Evolutionary conservation across 2,888 invertebrate genomes (phyloP), one percentile per base, ranked within the genome.

Genomic region (Parnassius glacialis): DNA sequence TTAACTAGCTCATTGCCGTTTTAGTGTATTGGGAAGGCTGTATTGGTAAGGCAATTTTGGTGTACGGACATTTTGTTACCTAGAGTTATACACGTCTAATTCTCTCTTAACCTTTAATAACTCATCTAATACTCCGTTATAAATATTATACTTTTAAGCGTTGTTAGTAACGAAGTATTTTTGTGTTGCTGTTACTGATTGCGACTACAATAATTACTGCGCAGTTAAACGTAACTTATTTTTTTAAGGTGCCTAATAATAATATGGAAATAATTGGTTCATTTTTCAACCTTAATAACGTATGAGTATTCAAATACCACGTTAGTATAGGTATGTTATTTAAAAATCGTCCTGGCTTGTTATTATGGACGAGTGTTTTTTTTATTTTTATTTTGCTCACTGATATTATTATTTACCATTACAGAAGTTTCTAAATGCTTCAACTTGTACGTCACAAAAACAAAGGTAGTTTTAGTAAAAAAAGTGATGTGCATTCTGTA

Each of bases 191-290:
- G 44, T 16, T 47, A 12, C 10, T 25, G 55, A 55, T 55, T 55
- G 55, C 25, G 3, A 16, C 9, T 54, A 13, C 11, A 44, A 54
- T 57, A n/a, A 52, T 52, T 58, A 41, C 47, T 53, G n/a, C 20
- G 13, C n/a, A 9, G 47, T 53, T 62, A 52, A 62, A 53, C 41
- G 42, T 62, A 53, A 57, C 20, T 13, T 11, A 52, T 45, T 54
- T 45, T 54, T 55, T 53, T 13, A 10, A 48, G 11, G 41, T 5
- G 42, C 50, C 48, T 48, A 43, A 53, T 57, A 57, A 42, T 57
- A 47, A 25, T 52, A 13, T 20, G 52, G 16, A 62, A 62, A 43
- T 42, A n/a, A 61, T 61, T 57, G 2, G 13, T 50, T 50, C 16
- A 53, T 60, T 52, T 57, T 48, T 57, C 47, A 48, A 48, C 43